Evolutionary conservation across 92 coral and sea anemone species (phyloP), one percentile per base, ranked within the genome.

Genomic region (Paramuricea clavata): DNA sequence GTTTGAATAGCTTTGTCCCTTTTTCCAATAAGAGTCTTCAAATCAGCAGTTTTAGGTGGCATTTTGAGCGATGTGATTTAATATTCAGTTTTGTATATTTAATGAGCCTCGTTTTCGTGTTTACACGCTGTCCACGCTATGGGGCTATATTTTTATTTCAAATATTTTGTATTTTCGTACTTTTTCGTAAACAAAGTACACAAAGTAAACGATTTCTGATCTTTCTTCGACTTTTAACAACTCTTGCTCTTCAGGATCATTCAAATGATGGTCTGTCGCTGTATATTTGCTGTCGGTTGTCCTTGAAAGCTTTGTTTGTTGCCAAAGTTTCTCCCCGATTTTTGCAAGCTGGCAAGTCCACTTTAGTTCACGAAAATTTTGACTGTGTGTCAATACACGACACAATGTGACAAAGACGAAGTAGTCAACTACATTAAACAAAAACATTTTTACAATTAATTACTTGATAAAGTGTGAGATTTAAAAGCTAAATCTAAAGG

Each of bases 1-100:
- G 82, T 33, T 30, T 56, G 78, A 33, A 83, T 71, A 31, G 87
- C 60, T 31, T 2, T 69, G 57, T 83, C 87, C 23, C 82, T 23
- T 83, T 83, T 83, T 2, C 65, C 72, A 26, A 83, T 42, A 1
- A 83, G 49, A n/a, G 82, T 44, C 74, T 67, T 67, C 74, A 67
- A 67, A 21, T 67, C 74, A 7, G 22, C 68, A 13, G 74, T 67
- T 27, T 67, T 67, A 4, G 74, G 74, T 67, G 74, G 74, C 74
- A 67, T 67, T 27, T 27, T 67, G 42, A 27, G 74, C 74, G 74
- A 67, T 67, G 74, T 67, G 74, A 21, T 67, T 59, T 59, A 59
- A n/a, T 67, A 27, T 27, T 27, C 36, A 67, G 35, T 67, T 19
- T 67, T 13, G 35, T 67, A 33, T 27, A 67, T 22, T 67, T 67